phyloP scores from a whole-genome alignment of 2,888 invertebrate species.

The Aethes cnicana region DNA sequence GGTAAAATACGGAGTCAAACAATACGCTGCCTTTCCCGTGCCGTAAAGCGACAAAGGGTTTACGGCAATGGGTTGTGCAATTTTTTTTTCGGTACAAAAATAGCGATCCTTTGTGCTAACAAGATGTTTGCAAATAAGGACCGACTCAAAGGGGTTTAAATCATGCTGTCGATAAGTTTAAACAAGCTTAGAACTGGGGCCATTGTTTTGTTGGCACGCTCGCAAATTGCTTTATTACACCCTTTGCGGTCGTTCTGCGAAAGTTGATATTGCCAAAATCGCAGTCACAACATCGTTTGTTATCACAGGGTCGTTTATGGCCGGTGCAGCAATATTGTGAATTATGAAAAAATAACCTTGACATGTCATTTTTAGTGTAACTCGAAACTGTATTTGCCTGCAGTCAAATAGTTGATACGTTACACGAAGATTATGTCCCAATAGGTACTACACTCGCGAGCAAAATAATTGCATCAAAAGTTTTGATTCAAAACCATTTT shows the following conservation, averaged over 20 bases:
- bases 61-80: constrained; percentile 77
- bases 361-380: no score
- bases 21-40: constrained; percentile 60
- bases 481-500: no score
- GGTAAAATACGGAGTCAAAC: constrained; percentile 45
- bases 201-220: constrained; percentile 77
- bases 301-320: constrained; percentile 49
- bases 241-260: constrained; percentile 62
- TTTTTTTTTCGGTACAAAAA: constrained; percentile 65
- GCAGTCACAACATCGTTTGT: constrained; percentile 75
- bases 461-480: no score
- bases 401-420: no score
- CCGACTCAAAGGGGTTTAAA: constrained; percentile 81
- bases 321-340: no score
- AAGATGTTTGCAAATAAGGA: constrained; percentile 78
- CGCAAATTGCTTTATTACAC: constrained; percentile 81
- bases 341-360: no score
- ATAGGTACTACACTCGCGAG: no score
- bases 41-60: constrained; percentile 57
- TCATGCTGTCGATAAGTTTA: constrained; percentile 80
- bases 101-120: constrained; percentile 70
- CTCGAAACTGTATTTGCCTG: no score
- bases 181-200: constrained; percentile 75
- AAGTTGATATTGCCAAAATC: constrained; percentile 75
- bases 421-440: no score